Conservation (phyloP, 2,113 vertebrate species). For the Girardinichthys multiradiatus region DNA sequence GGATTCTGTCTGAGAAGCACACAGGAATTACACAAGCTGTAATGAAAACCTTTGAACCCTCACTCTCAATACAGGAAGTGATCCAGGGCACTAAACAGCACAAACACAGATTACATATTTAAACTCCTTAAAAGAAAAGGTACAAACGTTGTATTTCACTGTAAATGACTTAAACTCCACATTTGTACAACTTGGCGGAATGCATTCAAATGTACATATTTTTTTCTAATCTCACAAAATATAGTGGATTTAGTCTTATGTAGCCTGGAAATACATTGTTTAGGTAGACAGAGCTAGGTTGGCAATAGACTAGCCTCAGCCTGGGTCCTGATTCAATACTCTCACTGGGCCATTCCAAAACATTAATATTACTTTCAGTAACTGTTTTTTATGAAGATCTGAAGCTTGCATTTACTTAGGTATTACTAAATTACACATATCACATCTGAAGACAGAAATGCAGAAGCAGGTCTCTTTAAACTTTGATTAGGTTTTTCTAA, state of each 20-base stretch:
- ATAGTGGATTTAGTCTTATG: background rate
- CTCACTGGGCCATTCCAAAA: too few species aligned
- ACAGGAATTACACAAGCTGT: slow-evolving; percentile 24
- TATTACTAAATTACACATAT: too few species aligned
- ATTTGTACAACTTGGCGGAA: background rate
- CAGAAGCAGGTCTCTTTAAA: too few species aligned
- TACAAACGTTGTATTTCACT: background rate
- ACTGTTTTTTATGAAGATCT: too few species aligned
- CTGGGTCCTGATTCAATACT: too few species aligned
- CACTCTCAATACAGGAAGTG: slow-evolving; percentile 1
- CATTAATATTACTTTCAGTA: too few species aligned
- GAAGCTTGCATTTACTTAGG: too few species aligned
- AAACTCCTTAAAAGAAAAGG: background rate
- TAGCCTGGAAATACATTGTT: background rate
- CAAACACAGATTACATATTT: background rate
- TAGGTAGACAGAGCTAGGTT: background rate
- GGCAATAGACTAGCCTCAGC: background rate
- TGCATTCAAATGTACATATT: background rate
- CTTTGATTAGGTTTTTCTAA: too few species aligned
- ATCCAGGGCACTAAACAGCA: background rate
- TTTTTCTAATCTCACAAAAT: slow-evolving; percentile 27
- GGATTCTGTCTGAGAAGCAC: slow-evolving; percentile 5
- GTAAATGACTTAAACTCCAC: slow-evolving; percentile 15
- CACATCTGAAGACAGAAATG: too few species aligned
- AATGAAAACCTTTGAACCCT: slow-evolving; percentile 56